Percentiles rank a stretch among this genome's conserved stretches.
Conservation (phyloP, 2,888 invertebrate species). For the Eupithecia centaureata region DNA sequence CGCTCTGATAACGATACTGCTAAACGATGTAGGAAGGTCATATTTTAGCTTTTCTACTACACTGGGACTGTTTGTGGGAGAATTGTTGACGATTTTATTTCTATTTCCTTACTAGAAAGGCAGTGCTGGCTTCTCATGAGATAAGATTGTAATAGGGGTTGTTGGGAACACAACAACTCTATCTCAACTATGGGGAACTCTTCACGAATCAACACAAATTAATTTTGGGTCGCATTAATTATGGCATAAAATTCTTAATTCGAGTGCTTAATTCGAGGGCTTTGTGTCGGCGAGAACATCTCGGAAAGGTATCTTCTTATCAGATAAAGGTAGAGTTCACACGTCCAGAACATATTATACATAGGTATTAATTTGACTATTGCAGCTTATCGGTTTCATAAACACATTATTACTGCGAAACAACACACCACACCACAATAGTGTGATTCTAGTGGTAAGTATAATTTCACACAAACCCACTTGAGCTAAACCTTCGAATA, state of each 20-base stretch:
- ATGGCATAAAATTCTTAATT: too few species aligned
- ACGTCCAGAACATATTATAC: too few species aligned
- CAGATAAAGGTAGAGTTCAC: background rate
- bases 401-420: background rate
- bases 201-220: too few species aligned
- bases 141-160: slow-evolving; percentile 4
- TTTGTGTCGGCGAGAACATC: too few species aligned
- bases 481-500: background rate
- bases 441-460: background rate
- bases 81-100: background rate
- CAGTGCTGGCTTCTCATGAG: background rate
- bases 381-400: background rate
- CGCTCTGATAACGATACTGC: background rate
- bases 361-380: too few species aligned
- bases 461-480: background rate
- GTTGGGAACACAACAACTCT: too few species aligned
- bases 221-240: too few species aligned
- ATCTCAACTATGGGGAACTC: background rate
- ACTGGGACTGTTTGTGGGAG: background rate
- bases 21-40: slow-evolving; percentile 7
- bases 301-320: background rate
- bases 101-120: background rate
- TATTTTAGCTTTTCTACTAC: background rate
- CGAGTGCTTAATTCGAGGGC: too few species aligned
- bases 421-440: background rate